Percentiles rank a stretch among this genome's conserved stretches.
Evolutionary conservation across 2,888 invertebrate species (phyloP).

Genomic region (Melinaea marsaeus): DNA sequence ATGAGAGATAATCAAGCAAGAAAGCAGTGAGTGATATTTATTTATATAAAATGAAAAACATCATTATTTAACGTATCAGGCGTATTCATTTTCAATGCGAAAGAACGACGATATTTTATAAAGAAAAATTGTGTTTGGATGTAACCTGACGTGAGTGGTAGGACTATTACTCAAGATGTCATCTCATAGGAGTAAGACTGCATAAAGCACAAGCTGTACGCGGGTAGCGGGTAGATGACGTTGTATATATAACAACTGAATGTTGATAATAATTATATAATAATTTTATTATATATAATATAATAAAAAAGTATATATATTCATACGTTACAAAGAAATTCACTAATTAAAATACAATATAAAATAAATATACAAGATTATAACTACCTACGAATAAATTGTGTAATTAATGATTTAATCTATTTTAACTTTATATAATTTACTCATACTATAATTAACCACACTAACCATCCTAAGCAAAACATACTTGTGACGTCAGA

Average conservation of each 20-base stretch:
- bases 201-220: constrained; percentile 15
- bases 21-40: no score
- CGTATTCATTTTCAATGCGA: constrained; percentile 47
- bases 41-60: no score
- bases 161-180: constrained; percentile 70
- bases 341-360: no score
- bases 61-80: constrained; percentile 17
- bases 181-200: constrained; percentile 42
- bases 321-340: no score
- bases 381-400: no score
- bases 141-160: constrained; percentile 56
- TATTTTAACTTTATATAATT: no score
- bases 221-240: constrained; percentile 9
- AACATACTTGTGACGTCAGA: constrained; percentile 19
- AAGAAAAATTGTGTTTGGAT: constrained; percentile 61
- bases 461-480: constrained; percentile 12
- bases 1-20: neutral
- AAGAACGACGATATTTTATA: constrained; percentile 49
- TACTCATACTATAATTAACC: no score
- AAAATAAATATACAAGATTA: no score
- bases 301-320: no score
- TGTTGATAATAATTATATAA: no score
- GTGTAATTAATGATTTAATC: no score
- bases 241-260: neutral
- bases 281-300: no score